phyloP scores from a whole-genome alignment of 1,140 invertebrate species.

The Myzus persicae region DNA sequence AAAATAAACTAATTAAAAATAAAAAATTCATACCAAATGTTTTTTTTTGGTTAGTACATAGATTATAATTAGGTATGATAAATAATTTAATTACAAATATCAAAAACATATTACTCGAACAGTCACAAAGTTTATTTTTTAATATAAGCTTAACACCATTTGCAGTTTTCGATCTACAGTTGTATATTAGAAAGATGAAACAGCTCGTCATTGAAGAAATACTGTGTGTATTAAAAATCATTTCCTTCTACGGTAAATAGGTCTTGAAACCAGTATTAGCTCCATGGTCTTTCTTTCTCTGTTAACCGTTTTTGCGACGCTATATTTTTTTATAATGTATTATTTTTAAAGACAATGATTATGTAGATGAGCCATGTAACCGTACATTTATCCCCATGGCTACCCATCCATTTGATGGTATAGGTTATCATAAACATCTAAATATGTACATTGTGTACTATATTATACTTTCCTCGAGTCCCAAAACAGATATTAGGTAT shows the following conservation, averaged over 20 bases:
- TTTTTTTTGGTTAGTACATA: too few relatives aligned
- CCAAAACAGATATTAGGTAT: constrained; percentile 20
- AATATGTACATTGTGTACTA: background rate
- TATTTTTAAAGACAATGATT: constrained; percentile 51
- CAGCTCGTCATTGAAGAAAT: constrained; percentile 52
- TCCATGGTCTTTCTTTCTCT: constrained; percentile 47
- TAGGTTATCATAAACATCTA: background rate
- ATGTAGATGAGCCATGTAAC: constrained; percentile 41
- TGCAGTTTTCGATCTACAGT: background rate
- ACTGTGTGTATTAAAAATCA: constrained; percentile 52
- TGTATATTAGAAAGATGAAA: constrained; percentile 47
- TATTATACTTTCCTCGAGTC: background rate
- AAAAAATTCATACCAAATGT: background rate
- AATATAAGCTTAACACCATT: background rate
- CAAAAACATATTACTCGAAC: background rate
- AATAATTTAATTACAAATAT: background rate
- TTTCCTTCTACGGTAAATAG: constrained; percentile 58
- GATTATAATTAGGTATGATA: background rate
- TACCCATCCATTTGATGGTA: constrained; percentile 2
- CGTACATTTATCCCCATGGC: constrained; percentile 18
- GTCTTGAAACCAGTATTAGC: constrained; percentile 45
- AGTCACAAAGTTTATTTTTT: background rate
- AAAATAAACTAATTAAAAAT: background rate
- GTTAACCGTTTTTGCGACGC: background rate
- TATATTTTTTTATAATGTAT: constrained; percentile 24